Evolutionary conservation across 92 coral and sea anemone species (phyloP).

Genomic region (Hydrozoanthus gracilis): DNA sequence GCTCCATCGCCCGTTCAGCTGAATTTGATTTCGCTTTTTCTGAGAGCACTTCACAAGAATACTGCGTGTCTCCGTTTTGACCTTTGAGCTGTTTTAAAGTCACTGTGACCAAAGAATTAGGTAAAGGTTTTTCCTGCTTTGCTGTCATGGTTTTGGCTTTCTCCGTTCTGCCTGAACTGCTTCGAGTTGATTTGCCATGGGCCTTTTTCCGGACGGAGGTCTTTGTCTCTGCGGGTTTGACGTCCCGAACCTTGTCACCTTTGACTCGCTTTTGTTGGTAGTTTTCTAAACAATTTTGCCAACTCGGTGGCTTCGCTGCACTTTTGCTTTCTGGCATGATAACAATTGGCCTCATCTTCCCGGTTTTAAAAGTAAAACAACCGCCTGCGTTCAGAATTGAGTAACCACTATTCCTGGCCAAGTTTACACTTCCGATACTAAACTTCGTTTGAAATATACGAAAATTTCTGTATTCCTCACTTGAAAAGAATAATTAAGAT

Average conservation of each 20-base stretch:
- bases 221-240: background rate
- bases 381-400: background rate
- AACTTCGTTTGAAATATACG: slow-evolving; percentile 5
- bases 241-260: background rate
- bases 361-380: background rate
- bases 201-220: slow-evolving; percentile 25
- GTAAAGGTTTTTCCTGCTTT: slow-evolving; percentile 23
- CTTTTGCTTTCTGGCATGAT: slow-evolving; percentile 9
- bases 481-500: slow-evolving; percentile 36
- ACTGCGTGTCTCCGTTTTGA: background rate
- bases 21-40: background rate
- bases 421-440: slow-evolving; percentile 13
- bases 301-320: slow-evolving; percentile 4
- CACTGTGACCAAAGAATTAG: slow-evolving; percentile 24
- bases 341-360: slow-evolving; percentile 42
- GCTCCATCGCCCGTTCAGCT: background rate
- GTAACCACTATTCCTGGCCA: slow-evolving; percentile 4
- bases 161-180: slow-evolving; percentile 14
- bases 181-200: background rate
- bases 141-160: background rate
- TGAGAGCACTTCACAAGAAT: slow-evolving; percentile 26
- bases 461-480: background rate
- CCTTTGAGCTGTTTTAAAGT: slow-evolving; percentile 24
- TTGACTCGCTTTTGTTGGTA: slow-evolving; percentile 28
- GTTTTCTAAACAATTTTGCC: slow-evolving; percentile 40